Evolutionary conservation across 2,888 invertebrate genomes (phyloP).

Genomic region (Herminia tarsipennalis): DNA sequence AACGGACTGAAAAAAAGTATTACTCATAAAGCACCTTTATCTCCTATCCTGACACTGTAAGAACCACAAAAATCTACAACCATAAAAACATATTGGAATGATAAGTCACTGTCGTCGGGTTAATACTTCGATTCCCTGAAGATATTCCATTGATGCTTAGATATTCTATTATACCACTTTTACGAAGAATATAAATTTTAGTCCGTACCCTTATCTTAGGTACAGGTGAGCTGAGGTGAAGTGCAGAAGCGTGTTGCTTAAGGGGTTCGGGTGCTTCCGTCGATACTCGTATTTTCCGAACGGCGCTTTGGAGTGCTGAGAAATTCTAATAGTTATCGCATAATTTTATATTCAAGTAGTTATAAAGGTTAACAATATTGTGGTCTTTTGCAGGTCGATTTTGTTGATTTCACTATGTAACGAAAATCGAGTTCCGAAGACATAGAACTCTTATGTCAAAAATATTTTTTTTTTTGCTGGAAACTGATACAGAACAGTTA

Average conservation of each 20-base stretch:
- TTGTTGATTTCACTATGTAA: too few species aligned
- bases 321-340: too few species aligned
- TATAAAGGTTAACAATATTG: too few species aligned
- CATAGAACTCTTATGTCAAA: too few species aligned
- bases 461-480: too few species aligned
- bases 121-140: constrained; percentile 40
- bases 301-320: background rate
- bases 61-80: constrained; percentile 6
- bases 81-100: constrained; percentile 48
- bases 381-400: too few species aligned
- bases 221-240: constrained; percentile 40
- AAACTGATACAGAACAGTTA: too few species aligned
- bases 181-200: constrained; percentile 64
- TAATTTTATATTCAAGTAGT: too few species aligned
- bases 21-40: background rate
- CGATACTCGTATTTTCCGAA: constrained; percentile 8
- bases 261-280: constrained; percentile 5
- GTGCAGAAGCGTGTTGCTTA: constrained; percentile 27
- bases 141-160: constrained; percentile 19
- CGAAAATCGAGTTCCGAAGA: too few species aligned
- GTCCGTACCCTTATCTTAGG: constrained; percentile 62
- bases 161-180: constrained; percentile 52
- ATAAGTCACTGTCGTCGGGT: constrained; percentile 50
- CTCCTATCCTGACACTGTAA: too few species aligned
- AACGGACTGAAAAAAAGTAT: too few species aligned